Conservation (phyloP, 2,888 invertebrate genomes). For the Darwinula stevensoni region DNA sequence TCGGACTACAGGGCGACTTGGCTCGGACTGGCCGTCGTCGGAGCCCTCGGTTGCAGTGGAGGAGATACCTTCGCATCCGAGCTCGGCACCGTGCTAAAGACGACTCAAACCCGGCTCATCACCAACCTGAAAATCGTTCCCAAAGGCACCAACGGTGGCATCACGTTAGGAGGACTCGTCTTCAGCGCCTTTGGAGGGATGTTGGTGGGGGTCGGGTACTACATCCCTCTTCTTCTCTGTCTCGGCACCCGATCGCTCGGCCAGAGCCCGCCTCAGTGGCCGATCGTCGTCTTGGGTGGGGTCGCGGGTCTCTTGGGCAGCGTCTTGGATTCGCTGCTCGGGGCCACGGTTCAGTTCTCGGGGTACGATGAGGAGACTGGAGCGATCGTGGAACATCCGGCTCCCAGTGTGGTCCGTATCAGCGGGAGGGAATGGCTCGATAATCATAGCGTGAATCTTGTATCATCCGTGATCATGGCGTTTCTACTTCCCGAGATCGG, state of each 20-base stretch:
- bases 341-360: constrained; percentile 58
- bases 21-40: constrained; percentile 20
- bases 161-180: constrained; percentile 27
- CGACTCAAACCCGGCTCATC: constrained; percentile 21
- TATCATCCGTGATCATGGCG: constrained; percentile 43
- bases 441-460: constrained; percentile 61
- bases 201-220: constrained; percentile 37
- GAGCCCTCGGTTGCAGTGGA: constrained; percentile 43
- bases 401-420: constrained; percentile 35
- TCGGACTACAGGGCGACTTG: constrained; percentile 26
- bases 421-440: constrained; percentile 43
- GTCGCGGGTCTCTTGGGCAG: constrained; percentile 49
- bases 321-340: constrained; percentile 47
- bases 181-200: constrained; percentile 33
- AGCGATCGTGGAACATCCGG: constrained; percentile 36
- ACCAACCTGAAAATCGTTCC: constrained; percentile 43
- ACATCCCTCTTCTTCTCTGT: constrained; percentile 29
- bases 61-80: constrained; percentile 82
- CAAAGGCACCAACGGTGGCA: constrained; percentile 56
- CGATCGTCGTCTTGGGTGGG: constrained; percentile 36
- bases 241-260: constrained; percentile 25
- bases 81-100: constrained; percentile 35
- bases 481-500: constrained; percentile 34
- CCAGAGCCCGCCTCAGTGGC: constrained; percentile 40
- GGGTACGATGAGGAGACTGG: constrained; percentile 31